A percentile compares a stretch with the other conserved stretches of the same genome.
Evolutionary conservation across 2,113 vertebrate species (phyloP).

Genomic region (Burhinus oedicnemus): DNA sequence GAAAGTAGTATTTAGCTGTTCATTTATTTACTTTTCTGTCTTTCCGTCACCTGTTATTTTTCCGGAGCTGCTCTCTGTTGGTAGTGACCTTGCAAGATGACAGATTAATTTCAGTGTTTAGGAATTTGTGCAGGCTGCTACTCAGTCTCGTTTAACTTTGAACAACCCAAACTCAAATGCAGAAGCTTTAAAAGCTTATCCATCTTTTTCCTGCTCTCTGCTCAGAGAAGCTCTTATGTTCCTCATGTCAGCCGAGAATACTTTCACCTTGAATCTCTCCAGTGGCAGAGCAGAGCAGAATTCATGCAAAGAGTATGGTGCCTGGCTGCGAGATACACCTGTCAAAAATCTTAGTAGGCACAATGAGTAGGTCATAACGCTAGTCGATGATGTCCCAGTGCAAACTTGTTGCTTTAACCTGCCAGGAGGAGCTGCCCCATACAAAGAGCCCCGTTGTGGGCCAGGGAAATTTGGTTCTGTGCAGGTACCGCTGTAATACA

Average conservation of each 20-base stretch:
- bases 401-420: background rate
- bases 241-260: background rate
- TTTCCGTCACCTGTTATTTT: background rate
- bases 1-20: background rate
- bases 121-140: background rate
- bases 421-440: background rate
- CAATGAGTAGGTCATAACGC: background rate
- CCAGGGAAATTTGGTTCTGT: background rate
- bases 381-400: too few relatives aligned
- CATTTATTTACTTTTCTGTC: background rate
- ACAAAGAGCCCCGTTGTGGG: accelerated
- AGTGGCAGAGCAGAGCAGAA: background rate
- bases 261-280: background rate
- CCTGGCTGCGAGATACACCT: background rate
- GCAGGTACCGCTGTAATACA: background rate
- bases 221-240: background rate
- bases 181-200: background rate
- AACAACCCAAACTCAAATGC: background rate
- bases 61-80: background rate
- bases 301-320: background rate
- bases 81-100: background rate
- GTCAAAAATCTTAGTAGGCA: background rate
- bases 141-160: background rate
- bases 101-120: background rate
- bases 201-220: background rate